Evolutionary conservation across 2,113 vertebrate genomes (phyloP).

Genomic region (Tachycineta bicolor): DNA sequence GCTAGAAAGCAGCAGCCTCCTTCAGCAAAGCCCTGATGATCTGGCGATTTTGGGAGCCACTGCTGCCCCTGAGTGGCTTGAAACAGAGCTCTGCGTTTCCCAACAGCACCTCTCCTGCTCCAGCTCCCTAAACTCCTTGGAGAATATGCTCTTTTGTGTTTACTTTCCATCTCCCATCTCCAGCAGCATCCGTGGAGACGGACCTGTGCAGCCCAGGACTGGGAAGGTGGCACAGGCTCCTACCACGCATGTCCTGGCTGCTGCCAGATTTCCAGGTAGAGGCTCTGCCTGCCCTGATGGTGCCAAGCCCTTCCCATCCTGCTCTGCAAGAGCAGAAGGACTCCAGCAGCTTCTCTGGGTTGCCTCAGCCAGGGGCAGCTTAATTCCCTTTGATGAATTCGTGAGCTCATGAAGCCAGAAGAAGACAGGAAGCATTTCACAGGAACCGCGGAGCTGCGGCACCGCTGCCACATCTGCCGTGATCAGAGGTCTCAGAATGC

Average conservation of each 20-base stretch:
- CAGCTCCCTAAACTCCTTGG: background rate
- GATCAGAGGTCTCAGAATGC: background rate
- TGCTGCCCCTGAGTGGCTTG: background rate
- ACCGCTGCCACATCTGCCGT: accelerated
- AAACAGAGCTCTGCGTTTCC: accelerated
- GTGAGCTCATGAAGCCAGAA: background rate
- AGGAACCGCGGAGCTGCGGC: accelerated
- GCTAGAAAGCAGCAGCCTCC: background rate
- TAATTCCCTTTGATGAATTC: background rate
- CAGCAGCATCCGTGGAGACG: background rate
- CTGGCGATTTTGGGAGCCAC: accelerated
- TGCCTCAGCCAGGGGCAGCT: background rate
- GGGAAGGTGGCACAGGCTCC: background rate
- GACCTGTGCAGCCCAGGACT: background rate
- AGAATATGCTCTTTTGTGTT: background rate
- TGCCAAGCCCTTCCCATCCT: background rate
- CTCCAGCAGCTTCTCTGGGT: background rate
- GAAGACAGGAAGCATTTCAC: background rate
- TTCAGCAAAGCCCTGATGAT: background rate
- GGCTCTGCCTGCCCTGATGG: background rate
- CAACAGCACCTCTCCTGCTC: background rate
- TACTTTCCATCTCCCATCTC: background rate
- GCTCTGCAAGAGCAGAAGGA: background rate
- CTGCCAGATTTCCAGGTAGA: background rate
- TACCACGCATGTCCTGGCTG: accelerated